phyloP scores from a whole-genome alignment of 2,113 vertebrate genomes.

The Barnardius zonarius region DNA sequence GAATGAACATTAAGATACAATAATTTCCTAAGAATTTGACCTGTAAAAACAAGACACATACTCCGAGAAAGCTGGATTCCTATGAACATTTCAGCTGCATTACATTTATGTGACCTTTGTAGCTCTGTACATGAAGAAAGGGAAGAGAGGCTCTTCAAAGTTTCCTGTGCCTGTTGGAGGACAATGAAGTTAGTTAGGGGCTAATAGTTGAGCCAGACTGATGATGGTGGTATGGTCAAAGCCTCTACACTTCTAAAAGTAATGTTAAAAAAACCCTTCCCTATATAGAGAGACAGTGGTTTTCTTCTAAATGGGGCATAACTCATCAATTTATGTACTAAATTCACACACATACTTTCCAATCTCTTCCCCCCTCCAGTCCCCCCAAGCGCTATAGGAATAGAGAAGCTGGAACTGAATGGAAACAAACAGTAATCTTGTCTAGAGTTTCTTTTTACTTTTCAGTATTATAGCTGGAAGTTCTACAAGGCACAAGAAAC shows the following conservation, averaged over 20 bases:
- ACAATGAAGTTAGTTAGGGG: rapidly evolving
- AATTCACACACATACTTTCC: neutral
- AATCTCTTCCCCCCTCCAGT: neutral
- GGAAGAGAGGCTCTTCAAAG: too few relatives aligned
- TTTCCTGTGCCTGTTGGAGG: rapidly evolving
- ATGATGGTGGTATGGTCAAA: neutral
- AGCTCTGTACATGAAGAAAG: neutral
- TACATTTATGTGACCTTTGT: too few relatives aligned
- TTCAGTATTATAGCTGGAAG: rapidly evolving
- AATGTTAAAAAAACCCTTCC: rapidly evolving
- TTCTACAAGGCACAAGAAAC: neutral
- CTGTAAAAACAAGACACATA: neutral
- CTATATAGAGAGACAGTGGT: rapidly evolving
- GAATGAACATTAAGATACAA: rapidly evolving
- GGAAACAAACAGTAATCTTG: rapidly evolving
- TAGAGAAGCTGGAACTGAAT: neutral
- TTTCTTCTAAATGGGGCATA: neutral
- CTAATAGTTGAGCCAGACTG: rapidly evolving
- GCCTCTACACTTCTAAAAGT: rapidly evolving
- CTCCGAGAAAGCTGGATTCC: neutral
- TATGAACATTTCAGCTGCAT: rapidly evolving
- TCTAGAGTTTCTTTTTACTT: too few relatives aligned
- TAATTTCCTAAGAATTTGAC: neutral
- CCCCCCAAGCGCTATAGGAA: rapidly evolving
- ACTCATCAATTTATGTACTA: rapidly evolving